Base-by-base conservation (phyloP, 2,113 vertebrate genomes). In the Bufo bufo region DNA sequence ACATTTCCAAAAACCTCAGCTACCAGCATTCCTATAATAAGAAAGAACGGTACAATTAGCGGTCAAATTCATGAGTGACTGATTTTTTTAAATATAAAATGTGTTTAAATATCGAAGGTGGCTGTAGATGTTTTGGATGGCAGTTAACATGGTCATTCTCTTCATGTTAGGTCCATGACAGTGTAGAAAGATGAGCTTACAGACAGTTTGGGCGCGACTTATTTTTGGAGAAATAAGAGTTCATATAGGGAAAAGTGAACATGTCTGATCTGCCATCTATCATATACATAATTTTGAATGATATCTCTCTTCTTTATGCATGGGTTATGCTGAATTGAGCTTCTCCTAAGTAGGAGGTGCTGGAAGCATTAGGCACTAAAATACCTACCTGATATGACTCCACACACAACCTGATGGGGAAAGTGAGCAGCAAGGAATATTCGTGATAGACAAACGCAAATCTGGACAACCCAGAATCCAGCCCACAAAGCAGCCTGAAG, bases 341-440 rank as follows among this genome's bases (percentile, higher is more conserved):
- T 74, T 14, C 1, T 78, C 1, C 23, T 43, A 9, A n/a, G 23
- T 14, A 16, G 4, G 19, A 12, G 4, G 52, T 7, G 43, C 4
- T 58, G 12, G n/a, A 11, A 54, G 12, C 19, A 54, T 54, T 56
- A 3, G 14, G 1, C 8, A 6, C 11, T 1, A 16, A 12, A 14
- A 50, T 43, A 77, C 94, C 95, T 65, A 99, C 98, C 98, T 96
- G 97, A 95, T 83, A 99, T 90, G 50, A 99, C 97, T 19, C 98
- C 98, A 0, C 95, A 94, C 0, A 99, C 86, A 82, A 99, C 98
- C 91, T 99, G 98, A 80, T 99, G 98, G 2, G 98, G 98, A 74
- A 99, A 99, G 92, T 99, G 98, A 65, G 98, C 98, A 0, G 97
- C 98, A 0, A 99, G 96, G 93, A 98, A 99, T 90, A 99, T 95